phyloP scores from a whole-genome alignment of 2,888 invertebrate species.

The Leucania comma region DNA sequence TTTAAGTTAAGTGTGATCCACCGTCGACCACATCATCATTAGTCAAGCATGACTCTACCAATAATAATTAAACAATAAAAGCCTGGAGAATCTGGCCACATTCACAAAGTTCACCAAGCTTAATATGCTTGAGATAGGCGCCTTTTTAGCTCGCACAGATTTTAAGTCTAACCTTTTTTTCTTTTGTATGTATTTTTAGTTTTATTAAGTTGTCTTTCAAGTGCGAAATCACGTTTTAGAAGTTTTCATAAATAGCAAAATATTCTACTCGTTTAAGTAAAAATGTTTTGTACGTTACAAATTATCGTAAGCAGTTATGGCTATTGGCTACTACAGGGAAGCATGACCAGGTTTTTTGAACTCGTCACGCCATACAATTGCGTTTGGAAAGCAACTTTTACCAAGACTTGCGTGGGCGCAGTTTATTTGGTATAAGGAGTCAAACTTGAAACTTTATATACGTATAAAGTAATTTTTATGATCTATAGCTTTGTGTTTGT shows the following conservation, averaged over 20 bases:
- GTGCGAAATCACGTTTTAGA: background rate
- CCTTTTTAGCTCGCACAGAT: no score
- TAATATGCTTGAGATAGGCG: no score
- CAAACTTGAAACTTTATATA: slow-evolving; percentile 73
- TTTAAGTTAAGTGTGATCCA: no score
- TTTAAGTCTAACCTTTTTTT: no score
- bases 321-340: slow-evolving; percentile 40
- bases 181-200: no score
- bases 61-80: background rate
- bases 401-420: slow-evolving; percentile 82
- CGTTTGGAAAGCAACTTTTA: slow-evolving; percentile 86
- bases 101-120: background rate
- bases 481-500: slow-evolving; percentile 75
- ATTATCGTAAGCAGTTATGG: slow-evolving; percentile 30
- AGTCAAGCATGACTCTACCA: background rate
- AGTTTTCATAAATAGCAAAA: slow-evolving; percentile 6
- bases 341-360: slow-evolving; percentile 73
- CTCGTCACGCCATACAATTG: slow-evolving; percentile 79
- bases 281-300: slow-evolving; percentile 27
- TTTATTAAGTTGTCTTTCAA: no score
- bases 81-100: background rate
- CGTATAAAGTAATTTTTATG: slow-evolving; percentile 76
- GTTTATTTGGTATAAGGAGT: slow-evolving; percentile 78
- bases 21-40: no score
- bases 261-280: slow-evolving; percentile 27